phyloP scores from a whole-genome alignment of 2,113 vertebrate genomes.

The Triplophysa dalaica region DNA sequence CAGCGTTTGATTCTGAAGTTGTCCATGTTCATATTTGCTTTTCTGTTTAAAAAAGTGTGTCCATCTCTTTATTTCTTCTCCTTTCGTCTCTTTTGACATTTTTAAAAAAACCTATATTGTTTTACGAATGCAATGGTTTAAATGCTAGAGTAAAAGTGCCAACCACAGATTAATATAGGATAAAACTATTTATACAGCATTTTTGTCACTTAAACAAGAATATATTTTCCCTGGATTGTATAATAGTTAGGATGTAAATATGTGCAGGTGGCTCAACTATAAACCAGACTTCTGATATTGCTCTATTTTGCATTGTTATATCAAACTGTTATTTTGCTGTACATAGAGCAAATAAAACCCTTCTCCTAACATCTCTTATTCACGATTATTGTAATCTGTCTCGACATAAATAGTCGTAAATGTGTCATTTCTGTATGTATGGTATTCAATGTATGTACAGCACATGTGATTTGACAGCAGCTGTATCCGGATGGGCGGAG shows the following conservation, averaged over 20 bases:
- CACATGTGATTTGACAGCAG: conserved; percentile 7
- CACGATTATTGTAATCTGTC: not conserved
- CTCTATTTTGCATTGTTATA: conserved; percentile 49
- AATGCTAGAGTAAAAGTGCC: conserved; percentile 19
- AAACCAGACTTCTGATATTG: conserved; percentile 42
- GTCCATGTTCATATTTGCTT: not conserved
- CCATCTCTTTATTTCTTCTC: not conserved
- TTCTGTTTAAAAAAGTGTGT: not conserved
- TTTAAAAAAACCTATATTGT: not conserved
- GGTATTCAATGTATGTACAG: not conserved
- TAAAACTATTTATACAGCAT: conserved; percentile 36
- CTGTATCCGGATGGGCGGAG: conserved; percentile 11
- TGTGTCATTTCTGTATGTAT: not conserved
- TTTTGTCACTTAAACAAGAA: conserved; percentile 28
- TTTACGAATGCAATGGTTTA: conserved; percentile 14
- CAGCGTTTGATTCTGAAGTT: not conserved
- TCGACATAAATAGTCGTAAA: too few relatives aligned
- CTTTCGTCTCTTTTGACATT: not conserved
- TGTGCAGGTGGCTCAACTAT: conserved; percentile 42
- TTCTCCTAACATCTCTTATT: conserved; percentile 59
- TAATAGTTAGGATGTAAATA: conserved; percentile 26
- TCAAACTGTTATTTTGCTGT: conserved; percentile 71
- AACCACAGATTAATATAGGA: conserved; percentile 17
- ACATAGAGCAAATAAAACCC: conserved; percentile 72
- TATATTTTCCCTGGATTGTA: conserved; percentile 47